These are phyloP conservation scores for Lamprotornis superbus DNA, from an alignment of 2,113 vertebrate genomes.

Conservation along the genomic window DNA sequence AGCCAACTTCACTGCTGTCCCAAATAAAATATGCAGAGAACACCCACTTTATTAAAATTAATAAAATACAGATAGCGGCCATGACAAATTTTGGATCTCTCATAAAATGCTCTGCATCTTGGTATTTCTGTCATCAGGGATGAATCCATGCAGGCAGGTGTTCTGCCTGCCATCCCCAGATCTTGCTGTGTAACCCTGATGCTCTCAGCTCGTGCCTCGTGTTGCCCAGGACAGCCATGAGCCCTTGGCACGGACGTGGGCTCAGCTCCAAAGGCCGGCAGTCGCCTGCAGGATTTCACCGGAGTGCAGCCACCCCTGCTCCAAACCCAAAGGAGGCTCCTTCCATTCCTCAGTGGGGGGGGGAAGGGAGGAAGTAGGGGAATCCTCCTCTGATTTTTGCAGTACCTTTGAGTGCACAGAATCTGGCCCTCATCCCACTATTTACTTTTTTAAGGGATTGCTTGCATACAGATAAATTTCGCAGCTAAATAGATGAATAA, in stretches of 20 bases:
- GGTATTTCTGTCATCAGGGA: background rate
- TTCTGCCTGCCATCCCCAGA: background rate
- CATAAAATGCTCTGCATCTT: background rate
- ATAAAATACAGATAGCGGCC: background rate
- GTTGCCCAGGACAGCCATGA: background rate
- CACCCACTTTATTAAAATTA: background rate
- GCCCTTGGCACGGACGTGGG: background rate
- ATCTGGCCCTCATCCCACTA: background rate
- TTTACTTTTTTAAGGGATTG: background rate
- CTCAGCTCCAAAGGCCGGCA: background rate
- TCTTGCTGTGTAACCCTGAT: background rate
- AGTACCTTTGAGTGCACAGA: background rate
- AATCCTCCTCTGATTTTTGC: background rate
- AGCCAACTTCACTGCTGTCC: background rate
- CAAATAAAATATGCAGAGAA: background rate
- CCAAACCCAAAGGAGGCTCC: background rate
- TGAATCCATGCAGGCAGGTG: background rate
- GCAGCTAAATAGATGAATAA: background rate
- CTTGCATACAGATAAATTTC: background rate
- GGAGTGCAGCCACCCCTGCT: background rate
- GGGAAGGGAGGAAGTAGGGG: fast-evolving
- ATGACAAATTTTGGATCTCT: background rate
- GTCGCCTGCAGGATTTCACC: fast-evolving
- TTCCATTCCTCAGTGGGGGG: background rate
- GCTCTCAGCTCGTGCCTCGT: fast-evolving